Base-by-base conservation (phyloP, 2,888 invertebrate species). In the Noctuana brunneofusca region DNA sequence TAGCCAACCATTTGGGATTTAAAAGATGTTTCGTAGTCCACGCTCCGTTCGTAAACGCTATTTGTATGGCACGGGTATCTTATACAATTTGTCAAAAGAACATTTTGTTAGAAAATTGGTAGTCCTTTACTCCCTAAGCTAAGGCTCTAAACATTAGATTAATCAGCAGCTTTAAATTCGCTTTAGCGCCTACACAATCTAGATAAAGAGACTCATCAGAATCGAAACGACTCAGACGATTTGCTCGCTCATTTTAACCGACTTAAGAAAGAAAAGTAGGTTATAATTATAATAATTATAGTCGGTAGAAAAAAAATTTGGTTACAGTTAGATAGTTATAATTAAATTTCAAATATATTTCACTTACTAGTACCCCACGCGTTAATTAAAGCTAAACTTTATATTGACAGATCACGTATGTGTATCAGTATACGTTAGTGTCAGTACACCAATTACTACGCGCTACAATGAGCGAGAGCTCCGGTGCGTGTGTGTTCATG, bases 401-500 rank as follows among this genome's bases (percentile, higher is more conserved):
- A 41, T 16, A 41, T 16, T 41, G 41, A 41, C 41, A 41, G 41
- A 41, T 41, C 41, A 41, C 16, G 41, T 41, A n/a, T n/a, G n/a
- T n/a, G n/a, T n/a, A n/a, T n/a, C n/a, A n/a, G n/a, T n/a, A n/a
- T n/a, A n/a, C n/a, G n/a, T 18, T 9, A 41, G 9, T 9, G 18
- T n/a, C n/a, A n/a, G n/a, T n/a, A 9, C 16, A 41, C 9, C 41
- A 18, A 18, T 41, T 41, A 41, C 18, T 41, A n/a, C n/a, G 41
- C 41, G 49, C 18, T 43, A 16, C 41, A 18, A 27, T 27, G 27
- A 43, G 41, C 41, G 16, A 16, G 41, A 14, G 27, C 9, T 27
- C 16, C 9, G 16, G n/a, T 43, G 16, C 27, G 27, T 43, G n/a
- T 11, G 41, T 50, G 60, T 48, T 46, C 48, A 49, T 38, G 38